Base-by-base conservation (phyloP, 2,113 vertebrate genomes). In the Alectura lathami region DNA sequence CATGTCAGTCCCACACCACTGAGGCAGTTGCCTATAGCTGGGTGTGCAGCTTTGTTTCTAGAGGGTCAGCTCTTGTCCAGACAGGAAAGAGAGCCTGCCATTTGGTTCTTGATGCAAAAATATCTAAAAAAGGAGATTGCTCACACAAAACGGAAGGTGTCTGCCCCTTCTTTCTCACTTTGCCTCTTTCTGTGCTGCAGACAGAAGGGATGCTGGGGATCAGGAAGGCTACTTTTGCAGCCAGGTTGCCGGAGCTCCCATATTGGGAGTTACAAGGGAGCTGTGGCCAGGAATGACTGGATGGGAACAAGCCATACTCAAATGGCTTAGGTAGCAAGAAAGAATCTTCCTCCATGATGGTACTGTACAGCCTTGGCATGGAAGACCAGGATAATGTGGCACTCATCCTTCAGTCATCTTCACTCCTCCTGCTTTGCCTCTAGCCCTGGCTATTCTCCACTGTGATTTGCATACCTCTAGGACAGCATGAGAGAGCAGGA, bases 81-180 rank as follows among this genome's bases (percentile, higher is more conserved):
- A 68, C 11, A 56, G 23, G 34, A 85, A 73, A 50, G 40, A 80
- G 17, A 20, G 30, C 3, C 30, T 67, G 8, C 7, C 14, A 36
- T 77, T 77, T 81, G 18, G 3, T 0, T 86, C 72, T 40, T 67
- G 4, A 38, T 73, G 26, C 17, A 12, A 45, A 62, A 60, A 16
- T 51, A 45, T 36, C 56, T 63, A 5, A 15, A 27, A 53, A 59
- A 47, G 17, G 2, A 43, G 9, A 45, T 63, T 50, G 57, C 40
- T 78, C 21, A 20, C 2, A 6, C 54, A 80, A 63, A n/a, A 59
- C 13, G 38, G 5, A 69, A 48, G 1, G 1, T 1, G 0, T 23
- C 66, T 76, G 17, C 54, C 43, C 27, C 53, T 50, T 11, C 20
- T 18, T 54, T 74, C 34, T 29, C 36, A 14, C 17, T 77, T 85